Evolutionary conservation across 1,140 invertebrate genomes (phyloP).

Genomic region (Radopholus similis): DNA sequence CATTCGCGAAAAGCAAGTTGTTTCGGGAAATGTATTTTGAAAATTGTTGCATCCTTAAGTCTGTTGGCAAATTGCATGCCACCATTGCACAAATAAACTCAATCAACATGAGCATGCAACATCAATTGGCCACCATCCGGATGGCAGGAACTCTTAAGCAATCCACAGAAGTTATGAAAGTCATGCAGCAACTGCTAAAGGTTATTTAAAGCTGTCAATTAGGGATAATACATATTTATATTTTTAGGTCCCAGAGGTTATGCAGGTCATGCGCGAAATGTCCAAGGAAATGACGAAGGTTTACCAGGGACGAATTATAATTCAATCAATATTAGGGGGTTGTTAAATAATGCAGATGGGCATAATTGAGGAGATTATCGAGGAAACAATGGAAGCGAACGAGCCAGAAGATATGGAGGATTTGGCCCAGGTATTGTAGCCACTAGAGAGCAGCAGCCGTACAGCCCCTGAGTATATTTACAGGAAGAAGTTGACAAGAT

Average conservation of each 20-base stretch:
- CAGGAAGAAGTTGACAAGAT: slow-evolving; percentile 84
- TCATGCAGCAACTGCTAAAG: slow-evolving; percentile 74
- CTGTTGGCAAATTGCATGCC: slow-evolving; percentile 4
- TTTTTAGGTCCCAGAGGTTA: slow-evolving; percentile 78
- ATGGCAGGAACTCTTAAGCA: slow-evolving; percentile 84
- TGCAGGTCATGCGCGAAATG: slow-evolving; percentile 90
- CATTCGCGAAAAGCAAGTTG: slow-evolving; percentile 81
- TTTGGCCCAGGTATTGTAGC: slow-evolving; percentile 70
- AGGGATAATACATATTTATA: slow-evolving; percentile 63
- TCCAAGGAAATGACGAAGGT: slow-evolving; percentile 98
- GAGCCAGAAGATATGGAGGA: slow-evolving; percentile 87
- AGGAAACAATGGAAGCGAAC: slow-evolving; percentile 87
- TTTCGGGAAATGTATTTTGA: too few relatives aligned
- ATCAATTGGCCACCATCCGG: slow-evolving; percentile 84
- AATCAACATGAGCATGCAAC: slow-evolving; percentile 93
- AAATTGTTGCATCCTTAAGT: not conserved
- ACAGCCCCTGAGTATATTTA: slow-evolving; percentile 15
- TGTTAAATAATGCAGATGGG: slow-evolving; percentile 63
- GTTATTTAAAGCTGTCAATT: slow-evolving; percentile 19
- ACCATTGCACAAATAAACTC: slow-evolving; percentile 93
- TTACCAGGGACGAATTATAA: too few relatives aligned
- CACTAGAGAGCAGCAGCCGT: not conserved
- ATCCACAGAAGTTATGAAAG: slow-evolving; percentile 92
- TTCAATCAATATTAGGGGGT: not conserved
- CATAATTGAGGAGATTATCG: slow-evolving; percentile 96